Evolutionary conservation across 2,113 vertebrate species (phyloP).

Genomic region (Hoplias malabaricus): DNA sequence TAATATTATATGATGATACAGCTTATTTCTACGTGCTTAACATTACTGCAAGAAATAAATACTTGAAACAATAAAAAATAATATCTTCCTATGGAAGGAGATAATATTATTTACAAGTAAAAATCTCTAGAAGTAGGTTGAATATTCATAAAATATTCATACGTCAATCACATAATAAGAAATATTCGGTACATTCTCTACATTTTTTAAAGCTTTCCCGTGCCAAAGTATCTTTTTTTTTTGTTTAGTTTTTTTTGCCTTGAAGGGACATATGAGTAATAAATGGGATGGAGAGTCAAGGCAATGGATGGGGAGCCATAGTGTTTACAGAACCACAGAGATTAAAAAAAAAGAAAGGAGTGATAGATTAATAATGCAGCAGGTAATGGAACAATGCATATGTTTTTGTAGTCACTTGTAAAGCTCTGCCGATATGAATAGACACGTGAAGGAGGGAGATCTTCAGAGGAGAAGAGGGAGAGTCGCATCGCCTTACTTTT

Average conservation of each 20-base stretch:
- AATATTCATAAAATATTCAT: neutral
- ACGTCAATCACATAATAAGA: neutral
- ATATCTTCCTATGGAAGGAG: neutral
- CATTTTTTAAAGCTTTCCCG: neutral
- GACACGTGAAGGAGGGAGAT: slow-evolving; percentile 23
- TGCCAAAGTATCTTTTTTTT: neutral
- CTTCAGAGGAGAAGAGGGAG: slow-evolving; percentile 39
- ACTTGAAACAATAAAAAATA: no score
- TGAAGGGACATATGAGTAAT: slow-evolving; percentile 35
- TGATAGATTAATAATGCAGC: slow-evolving; percentile 18
- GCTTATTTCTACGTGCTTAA: neutral
- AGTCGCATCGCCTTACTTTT: slow-evolving; percentile 19
- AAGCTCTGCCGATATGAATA: slow-evolving; percentile 53
- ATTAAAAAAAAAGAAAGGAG: neutral
- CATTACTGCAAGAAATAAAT: neutral
- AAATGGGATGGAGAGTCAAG: slow-evolving; percentile 38
- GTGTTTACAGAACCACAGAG: slow-evolving; percentile 41
- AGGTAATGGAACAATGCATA: slow-evolving; percentile 37
- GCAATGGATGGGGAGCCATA: slow-evolving; percentile 33
- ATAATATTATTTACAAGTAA: neutral
- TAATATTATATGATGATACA: neutral
- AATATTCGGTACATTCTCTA: neutral
- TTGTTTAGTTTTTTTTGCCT: no score
- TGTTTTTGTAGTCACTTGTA: slow-evolving; percentile 46
- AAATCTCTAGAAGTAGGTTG: neutral